A percentile compares a stretch with the other conserved stretches of the same genome.
These are phyloP conservation scores for Hippolais icterina DNA, from an alignment of 2,113 vertebrate species.

Conservation along the genomic window DNA sequence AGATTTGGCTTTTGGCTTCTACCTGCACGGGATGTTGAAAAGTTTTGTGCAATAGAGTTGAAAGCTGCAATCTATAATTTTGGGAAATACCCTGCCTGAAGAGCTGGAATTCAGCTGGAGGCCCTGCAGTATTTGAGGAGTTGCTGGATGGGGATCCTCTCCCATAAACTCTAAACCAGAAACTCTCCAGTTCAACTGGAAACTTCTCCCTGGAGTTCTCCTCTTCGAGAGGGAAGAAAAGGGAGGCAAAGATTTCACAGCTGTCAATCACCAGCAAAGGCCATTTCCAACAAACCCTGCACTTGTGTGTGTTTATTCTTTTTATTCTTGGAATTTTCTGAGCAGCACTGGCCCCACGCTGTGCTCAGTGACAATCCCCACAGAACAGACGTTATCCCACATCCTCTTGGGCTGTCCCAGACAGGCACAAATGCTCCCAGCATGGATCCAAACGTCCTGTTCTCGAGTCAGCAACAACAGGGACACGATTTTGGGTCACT, in stretches of 20 bases:
- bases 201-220: not conserved
- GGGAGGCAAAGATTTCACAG: not conserved
- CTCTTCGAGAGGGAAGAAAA: not conserved
- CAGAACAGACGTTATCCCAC: not conserved
- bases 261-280: not conserved
- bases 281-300: not conserved
- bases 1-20: not conserved
- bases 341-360: not conserved
- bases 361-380: not conserved
- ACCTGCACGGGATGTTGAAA: rapidly evolving
- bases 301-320: not conserved
- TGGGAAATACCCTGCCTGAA: not conserved
- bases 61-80: not conserved
- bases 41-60: not conserved
- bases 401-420: not conserved
- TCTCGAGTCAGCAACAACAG: not conserved
- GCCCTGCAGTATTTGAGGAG: not conserved
- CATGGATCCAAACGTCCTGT: not conserved
- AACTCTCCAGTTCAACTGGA: not conserved
- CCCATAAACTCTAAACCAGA: not conserved
- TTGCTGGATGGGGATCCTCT: not conserved
- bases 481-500: not conserved
- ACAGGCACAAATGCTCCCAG: not conserved
- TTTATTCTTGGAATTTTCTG: not conserved
- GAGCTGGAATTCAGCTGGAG: not conserved